These are phyloP conservation scores for Cartodere bifasciata DNA, from an alignment of 2,888 invertebrate genomes.

Conservation along the genomic window DNA sequence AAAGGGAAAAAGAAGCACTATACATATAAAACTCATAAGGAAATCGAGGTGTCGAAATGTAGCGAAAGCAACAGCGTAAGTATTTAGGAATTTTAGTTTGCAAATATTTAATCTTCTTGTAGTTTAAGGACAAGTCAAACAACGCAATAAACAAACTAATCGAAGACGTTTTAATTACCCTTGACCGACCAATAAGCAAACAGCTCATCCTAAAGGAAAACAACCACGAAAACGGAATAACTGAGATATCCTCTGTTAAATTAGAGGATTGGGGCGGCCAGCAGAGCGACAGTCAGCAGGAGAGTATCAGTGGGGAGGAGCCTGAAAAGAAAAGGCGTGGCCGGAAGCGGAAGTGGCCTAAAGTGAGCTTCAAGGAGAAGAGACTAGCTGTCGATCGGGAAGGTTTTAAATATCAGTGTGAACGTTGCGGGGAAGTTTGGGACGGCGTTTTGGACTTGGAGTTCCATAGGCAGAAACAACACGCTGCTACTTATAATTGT, in stretches of 20 bases:
- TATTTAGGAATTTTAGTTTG: not conserved
- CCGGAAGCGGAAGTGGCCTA: constrained; percentile 29
- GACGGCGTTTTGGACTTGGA: constrained; percentile 28
- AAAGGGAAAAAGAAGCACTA: constrained; percentile 41
- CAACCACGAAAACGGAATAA: constrained; percentile 17
- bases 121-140: constrained; percentile 18
- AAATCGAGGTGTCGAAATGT: constrained; percentile 9
- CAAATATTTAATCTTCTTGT: constrained; percentile 9
- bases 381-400: constrained; percentile 19
- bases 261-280: constrained; percentile 1
- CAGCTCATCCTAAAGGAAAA: constrained; percentile 9
- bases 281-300: constrained; percentile 3
- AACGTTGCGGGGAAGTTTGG: constrained; percentile 30
- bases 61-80: not conserved
- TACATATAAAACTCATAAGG: constrained; percentile 30
- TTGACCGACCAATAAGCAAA: constrained; percentile 23
- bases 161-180: constrained; percentile 29
- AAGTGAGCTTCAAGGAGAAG: constrained; percentile 18
- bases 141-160: constrained; percentile 30
- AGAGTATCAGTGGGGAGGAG: constrained; percentile 8
- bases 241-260: too few species aligned
- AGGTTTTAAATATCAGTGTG: constrained; percentile 34
- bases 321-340: constrained; percentile 26
- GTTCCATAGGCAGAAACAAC: constrained; percentile 29
- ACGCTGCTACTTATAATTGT: constrained; percentile 32